Base-by-base conservation (phyloP, 2,113 vertebrate species). In the Platycercus adscitus region DNA sequence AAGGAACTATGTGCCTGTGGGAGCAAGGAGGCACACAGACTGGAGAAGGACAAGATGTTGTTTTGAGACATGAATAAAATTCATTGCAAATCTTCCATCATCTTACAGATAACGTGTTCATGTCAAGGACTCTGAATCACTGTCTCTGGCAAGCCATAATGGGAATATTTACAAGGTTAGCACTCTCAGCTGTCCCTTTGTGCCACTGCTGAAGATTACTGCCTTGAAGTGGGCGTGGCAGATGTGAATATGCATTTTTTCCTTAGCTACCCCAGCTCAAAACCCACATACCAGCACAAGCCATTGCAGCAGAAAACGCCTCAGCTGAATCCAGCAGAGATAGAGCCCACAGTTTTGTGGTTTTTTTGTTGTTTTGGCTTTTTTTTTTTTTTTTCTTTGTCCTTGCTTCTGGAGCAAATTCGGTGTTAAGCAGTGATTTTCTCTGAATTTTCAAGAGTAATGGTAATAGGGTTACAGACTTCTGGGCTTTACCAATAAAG, bases 121-220 rank as follows among this genome's bases (percentile, higher is more conserved):
- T 53, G 61, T 86, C 9, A 17, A 84, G 56, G 33, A 79, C 50
- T 90, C 71, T 88, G 94, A 93, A 83, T 94, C 63, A 69, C 0
- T 0, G 70, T 91, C 81, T 79, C 90, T 93, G 94, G 91, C 81
- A 89, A 92, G 70, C 53, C 33, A 35, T 87, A 92, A 93, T 55
- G 31, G 61, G 29, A 20, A 68, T 93, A 91, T 96, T 89, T 96
- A 92, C 86, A 92, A 92, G 89, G 60, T 91, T 95, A 88, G 73
- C 8, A 2, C 80, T 90, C 50, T 93, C 85, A 95, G 79, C 50
- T 91, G 66, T 93, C 66, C 53, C 39, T 92, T 75, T 93, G 47
- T 89, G 55, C 33, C 1, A 2, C 77, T 89, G 63, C 81, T 90
- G 89, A 76, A 72, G 47, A 58, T 89, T 92, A 60, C 80, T 81